Base-by-base conservation (phyloP, 2,797 vertebrate genomes). In the Intellagama lesueurii region DNA sequence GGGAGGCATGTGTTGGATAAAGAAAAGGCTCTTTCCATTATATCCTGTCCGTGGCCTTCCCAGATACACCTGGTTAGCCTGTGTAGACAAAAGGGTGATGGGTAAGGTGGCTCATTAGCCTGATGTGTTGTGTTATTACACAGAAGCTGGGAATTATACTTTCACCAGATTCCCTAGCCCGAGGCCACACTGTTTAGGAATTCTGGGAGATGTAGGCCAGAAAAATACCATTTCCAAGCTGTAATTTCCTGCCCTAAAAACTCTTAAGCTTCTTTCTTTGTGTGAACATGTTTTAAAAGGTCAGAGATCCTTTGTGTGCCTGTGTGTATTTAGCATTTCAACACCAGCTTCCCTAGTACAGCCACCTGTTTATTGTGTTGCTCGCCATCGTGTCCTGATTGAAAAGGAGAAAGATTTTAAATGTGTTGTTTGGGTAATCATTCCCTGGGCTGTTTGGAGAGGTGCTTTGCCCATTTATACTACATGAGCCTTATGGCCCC, bases 381-480 rank as follows among this genome's bases (percentile, higher is more conserved):
- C 6, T 68, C 81, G 68, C 35, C 49, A 79, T 8, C n/a, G 28
- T 32, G 19, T 6, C 30, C 22, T 66, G 83, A 86, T 81, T 81
- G 77, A 69, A 78, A 77, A 68, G 47, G 60, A 56, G 56, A 44
- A 49, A 28, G 4, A 40, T n/a, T 22, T 75, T 40, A 75, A 75
- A 40, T 40, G 32, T 75, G 73, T 75, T 75, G 32, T 75, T 16
- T 75, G 32, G 69, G 35, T 85, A 80, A 86, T 69, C 12, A 56
- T 82, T 83, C 72, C 79, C 85, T 26, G 26, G 72, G 70, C 60
- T 83, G 26, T 77, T 90, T 86, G 52, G 85, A 82, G n/a, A 81
- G 56, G 47, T 87, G 85, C 60, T 77, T 86, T 87, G 47, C 72
- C 79, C 79, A 77, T 87, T 90, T 87, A 82, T 77, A 90, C 78